Base-by-base conservation (phyloP, 2,797 vertebrate genomes). In the Mergus octosetaceus region DNA sequence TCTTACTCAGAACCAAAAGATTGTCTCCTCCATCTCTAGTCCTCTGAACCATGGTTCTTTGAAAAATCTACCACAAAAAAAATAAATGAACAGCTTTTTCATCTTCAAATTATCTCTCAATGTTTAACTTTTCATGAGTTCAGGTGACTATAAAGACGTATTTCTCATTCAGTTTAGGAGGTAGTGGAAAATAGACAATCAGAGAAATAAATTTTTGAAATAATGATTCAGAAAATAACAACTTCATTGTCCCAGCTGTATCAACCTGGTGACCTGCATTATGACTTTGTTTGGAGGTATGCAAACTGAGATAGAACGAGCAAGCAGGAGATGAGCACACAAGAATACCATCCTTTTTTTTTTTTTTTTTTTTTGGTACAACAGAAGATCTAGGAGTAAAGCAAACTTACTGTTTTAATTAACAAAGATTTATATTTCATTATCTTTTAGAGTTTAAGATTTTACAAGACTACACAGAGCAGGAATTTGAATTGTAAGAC, bases 31-130 rank as follows among this genome's bases (percentile, higher is more conserved):
- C 24, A 43, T 81, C 12, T 87, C 25, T 60, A 60, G 5, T 41
- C 4, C 4, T 41, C 5, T 14, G 12, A 74, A 56, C 17, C 8
- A 2, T 13, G 6, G 3, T 51, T 82, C 19, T 87, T 66, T 38
- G 34, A 90, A 91, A 82, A 68, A 41, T 51, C 19, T 41, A 7
- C 6, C 7, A 4, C 38, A 65, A 69, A 56, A 43, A 43, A 45
- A n/a, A 38, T 3, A 47, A 34, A 32, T 8, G 0, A 38, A 72
- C 11, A 57, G 0, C 3, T 6, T 2, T 64, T 77, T 68, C 74
- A 71, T 36, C 18, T 28, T 25, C 5, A 49, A 19, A 0, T 66
- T 84, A 20, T n/a, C 3, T 11, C 32, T 62, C 12, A 56, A 2
- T 3, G 77, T 80, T 39, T 21, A 56, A 65, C 10, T 65, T 15